Evolutionary conservation across 2,113 vertebrate genomes (phyloP).

Genomic region (Corythornis madagascariensis): DNA sequence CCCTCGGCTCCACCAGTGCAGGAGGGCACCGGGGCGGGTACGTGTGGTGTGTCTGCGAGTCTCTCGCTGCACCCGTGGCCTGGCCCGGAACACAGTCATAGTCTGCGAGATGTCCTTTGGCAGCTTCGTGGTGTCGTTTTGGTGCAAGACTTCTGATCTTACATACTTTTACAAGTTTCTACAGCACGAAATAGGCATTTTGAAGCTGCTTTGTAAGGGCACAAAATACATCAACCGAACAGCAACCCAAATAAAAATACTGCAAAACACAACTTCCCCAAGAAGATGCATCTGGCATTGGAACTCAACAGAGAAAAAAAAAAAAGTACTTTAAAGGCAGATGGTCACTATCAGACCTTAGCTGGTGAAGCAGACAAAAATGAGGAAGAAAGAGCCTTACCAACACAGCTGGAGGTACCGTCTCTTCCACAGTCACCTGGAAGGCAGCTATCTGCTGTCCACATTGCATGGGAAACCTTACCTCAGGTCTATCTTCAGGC

Average conservation of each 20-base stretch:
- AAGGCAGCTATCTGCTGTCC: not conserved
- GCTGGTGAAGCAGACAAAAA: fast-evolving
- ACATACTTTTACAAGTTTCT: fast-evolving
- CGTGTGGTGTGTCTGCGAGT: not conserved
- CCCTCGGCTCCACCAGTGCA: too few species aligned
- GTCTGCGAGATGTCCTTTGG: too few species aligned
- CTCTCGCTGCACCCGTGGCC: not conserved
- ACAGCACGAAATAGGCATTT: not conserved
- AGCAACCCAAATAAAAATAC: not conserved
- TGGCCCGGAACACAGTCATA: not conserved
- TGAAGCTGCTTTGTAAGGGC: not conserved
- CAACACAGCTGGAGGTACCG: not conserved
- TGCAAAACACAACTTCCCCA: not conserved
- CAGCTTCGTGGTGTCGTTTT: fast-evolving
- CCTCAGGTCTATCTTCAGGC: not conserved
- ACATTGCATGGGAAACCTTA: fast-evolving
- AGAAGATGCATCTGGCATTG: not conserved
- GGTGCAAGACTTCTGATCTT: not conserved
- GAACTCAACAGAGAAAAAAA: not conserved
- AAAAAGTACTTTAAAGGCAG: not conserved
- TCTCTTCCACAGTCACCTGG: not conserved
- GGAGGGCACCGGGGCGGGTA: too few species aligned
- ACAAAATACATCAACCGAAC: not conserved
- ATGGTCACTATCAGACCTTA: not conserved
- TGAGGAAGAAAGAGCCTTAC: not conserved